Base-by-base conservation (phyloP, 1,140 invertebrate genomes). In the Diachasmimorpha longicaudata region DNA sequence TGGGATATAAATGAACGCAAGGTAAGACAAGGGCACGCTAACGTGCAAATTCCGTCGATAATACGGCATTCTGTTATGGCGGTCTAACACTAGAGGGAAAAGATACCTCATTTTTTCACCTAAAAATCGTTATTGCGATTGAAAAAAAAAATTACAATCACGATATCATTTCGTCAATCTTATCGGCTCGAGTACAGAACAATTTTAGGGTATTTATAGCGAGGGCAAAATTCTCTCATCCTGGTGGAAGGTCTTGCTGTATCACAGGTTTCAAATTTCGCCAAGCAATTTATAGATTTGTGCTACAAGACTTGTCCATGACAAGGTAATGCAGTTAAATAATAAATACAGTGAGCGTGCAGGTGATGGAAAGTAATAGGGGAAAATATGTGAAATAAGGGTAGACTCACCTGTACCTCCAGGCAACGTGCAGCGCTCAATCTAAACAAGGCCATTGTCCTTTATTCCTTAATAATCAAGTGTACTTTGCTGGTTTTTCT, bases 381-480 rank as follows among this genome's bases (percentile, higher is more conserved):
- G 2, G 19, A n/a, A 23, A n/a, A 13, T 37, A n/a, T 52, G 5
- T 16, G 5, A 23, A 67, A 67, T 44, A 31, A 31, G 23, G 48
- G 19, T 52, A 25, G 66, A 82, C 85, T 63, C 76, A 87, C 86
- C 81, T 87, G 85, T 14, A 87, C 46, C 52, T 87, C 86, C 68
- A 86, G 76, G 77, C 85, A 86, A 70, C 83, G 85, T 77, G 82
- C 83, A 25, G 85, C 78, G 75, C 76, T 85, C 44, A 86, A 82
- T 73, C 88, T 87, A 72, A 89, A 89, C 23, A 90, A 82, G 81
- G 88, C 88, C 89, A 90, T 90, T 69, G 78, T 85, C 63, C 72
- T 81, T 78, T 80, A 37, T 70, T 42, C 52, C 21, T 44, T 58
- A 39, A 46, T 68, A 21, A 48, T 69, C 72, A 16, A 13, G 37